Percentiles rank a stretch among this genome's conserved stretches.
phyloP scores from a whole-genome alignment of 2,888 invertebrate species.

The Agonopterix alstromeriana region DNA sequence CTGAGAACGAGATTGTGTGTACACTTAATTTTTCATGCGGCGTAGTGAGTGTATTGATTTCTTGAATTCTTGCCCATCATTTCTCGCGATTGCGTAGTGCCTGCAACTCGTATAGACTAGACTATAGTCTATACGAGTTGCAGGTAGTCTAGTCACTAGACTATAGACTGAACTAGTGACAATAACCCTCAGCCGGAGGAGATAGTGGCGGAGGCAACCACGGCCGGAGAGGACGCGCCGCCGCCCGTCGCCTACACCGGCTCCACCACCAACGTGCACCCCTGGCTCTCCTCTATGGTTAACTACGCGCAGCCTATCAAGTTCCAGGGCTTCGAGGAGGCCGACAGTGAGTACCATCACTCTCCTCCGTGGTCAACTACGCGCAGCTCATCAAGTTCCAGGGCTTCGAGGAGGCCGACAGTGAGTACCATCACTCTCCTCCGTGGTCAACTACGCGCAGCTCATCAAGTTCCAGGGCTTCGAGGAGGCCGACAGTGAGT shows the following conservation, averaged over 20 bases:
- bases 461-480: conserved; percentile 99
- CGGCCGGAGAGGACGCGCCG: conserved; percentile 78
- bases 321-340: conserved; percentile 98
- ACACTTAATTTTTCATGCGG: no score
- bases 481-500: conserved; percentile 95
- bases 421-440: conserved; percentile 90
- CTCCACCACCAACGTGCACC: conserved; percentile 99
- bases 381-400: conserved; percentile 99
- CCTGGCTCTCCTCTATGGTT: conserved; percentile 98
- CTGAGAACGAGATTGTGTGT: no score
- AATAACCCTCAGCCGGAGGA: conserved; percentile 54
- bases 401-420: conserved; percentile 97
- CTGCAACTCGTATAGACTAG: no score
- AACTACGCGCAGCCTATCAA: conserved; percentile 99
- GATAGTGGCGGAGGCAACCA: conserved; percentile 76
- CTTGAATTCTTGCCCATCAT: no score
- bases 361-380: conserved; percentile 99
- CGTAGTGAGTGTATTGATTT: no score
- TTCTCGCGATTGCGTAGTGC: no score
- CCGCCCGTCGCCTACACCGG: conserved; percentile 92
- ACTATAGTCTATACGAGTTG: no score
- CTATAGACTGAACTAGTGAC: no score
- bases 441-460: conserved; percentile 99
- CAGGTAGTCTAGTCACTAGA: no score
- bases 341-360: conserved; percentile 88